Conservation (phyloP, 2,888 invertebrate genomes). For the Polyommatus icarus region DNA sequence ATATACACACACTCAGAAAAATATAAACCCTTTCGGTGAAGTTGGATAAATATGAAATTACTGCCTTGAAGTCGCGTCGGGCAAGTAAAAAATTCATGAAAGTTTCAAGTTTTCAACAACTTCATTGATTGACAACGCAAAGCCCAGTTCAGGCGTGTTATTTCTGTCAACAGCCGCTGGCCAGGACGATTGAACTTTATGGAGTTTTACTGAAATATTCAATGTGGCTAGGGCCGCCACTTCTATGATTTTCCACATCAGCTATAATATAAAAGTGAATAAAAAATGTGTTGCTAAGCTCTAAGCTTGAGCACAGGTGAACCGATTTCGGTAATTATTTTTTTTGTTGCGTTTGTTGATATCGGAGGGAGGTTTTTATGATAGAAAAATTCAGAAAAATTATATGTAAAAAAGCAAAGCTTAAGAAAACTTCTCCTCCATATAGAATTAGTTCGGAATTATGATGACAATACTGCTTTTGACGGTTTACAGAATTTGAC, state of each 20-base stretch:
- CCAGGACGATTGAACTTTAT: constrained; percentile 2
- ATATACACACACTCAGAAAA: neutral
- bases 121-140: constrained; percentile 29
- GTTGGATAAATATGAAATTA: neutral
- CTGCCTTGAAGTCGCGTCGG: neutral
- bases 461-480: no score
- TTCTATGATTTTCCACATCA: neutral
- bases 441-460: no score
- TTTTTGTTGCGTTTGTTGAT: no score
- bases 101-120: constrained; percentile 19
- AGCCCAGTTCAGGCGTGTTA: constrained; percentile 23
- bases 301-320: neutral
- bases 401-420: no score
- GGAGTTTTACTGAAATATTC: neutral
- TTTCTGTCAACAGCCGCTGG: constrained; percentile 22
- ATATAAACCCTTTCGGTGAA: neutral
- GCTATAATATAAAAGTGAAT: neutral
- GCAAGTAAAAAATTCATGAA: constrained; percentile 23
- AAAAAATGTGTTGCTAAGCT: no score
- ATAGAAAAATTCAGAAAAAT: no score
- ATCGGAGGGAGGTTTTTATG: no score
- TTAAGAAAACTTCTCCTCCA: no score
- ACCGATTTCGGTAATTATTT: no score
- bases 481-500: no score
- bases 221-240: neutral